These are phyloP conservation scores for Gouania willdenowi DNA, from an alignment of 2,797 vertebrate genomes.

Conservation along the genomic window DNA sequence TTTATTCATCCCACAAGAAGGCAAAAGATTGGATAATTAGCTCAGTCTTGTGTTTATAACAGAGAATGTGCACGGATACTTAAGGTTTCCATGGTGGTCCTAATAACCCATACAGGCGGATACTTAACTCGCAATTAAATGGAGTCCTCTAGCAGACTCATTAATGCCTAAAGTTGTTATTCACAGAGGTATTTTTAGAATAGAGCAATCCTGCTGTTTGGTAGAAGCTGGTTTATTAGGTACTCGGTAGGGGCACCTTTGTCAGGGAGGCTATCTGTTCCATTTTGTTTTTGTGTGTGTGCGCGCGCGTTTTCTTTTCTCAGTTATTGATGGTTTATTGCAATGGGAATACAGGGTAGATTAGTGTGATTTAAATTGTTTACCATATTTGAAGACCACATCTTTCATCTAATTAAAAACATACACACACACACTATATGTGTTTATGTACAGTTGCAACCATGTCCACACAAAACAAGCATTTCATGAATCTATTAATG, in stretches of 20 bases:
- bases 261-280: conserved; percentile 15
- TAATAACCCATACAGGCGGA: conserved; percentile 31
- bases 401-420: not conserved
- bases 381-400: not conserved
- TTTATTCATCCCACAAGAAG: not conserved
- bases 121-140: conserved; percentile 36
- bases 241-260: conserved; percentile 45
- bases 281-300: conserved; percentile 29
- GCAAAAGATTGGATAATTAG: not conserved
- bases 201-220: conserved; percentile 30
- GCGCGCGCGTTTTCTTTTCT: conserved; percentile 9
- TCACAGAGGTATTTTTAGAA: conserved; percentile 41
- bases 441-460: too few relatives aligned
- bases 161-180: conserved; percentile 37
- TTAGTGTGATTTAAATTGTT: not conserved
- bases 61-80: conserved; percentile 5
- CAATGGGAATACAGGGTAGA: not conserved
- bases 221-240: conserved; percentile 56
- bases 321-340: conserved; percentile 1
- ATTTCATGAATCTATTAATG: too few relatives aligned
- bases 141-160: conserved; percentile 21
- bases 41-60: not conserved
- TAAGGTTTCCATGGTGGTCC: conserved; percentile 1
- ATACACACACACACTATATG: not conserved
- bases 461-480: too few relatives aligned